Evolutionary conservation across 35 echinoderm and acorn worm species (phyloP).

Genomic region (Apostichopus japonicus): DNA sequence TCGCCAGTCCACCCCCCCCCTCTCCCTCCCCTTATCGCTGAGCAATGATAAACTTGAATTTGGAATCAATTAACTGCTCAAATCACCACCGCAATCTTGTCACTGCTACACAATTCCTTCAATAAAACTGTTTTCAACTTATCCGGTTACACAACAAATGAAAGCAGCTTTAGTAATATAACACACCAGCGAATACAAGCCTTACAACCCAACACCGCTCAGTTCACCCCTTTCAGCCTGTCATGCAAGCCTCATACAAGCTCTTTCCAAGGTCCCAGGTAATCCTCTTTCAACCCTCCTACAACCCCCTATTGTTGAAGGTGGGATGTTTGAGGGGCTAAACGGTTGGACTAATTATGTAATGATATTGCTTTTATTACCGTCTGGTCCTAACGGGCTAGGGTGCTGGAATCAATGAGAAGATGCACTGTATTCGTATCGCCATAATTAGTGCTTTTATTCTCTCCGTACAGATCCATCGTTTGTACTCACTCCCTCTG

Average conservation of each 20-base stretch:
- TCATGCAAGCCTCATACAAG: background rate
- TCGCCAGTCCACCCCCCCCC: too few relatives aligned
- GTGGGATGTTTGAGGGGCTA: conserved; percentile 49
- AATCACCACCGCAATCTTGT: too few relatives aligned
- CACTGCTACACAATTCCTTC: too few relatives aligned
- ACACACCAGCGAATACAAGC: too few relatives aligned
- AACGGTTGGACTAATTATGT: conserved; percentile 52
- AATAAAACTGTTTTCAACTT: too few relatives aligned
- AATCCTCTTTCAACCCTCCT: background rate
- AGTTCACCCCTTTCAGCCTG: background rate
- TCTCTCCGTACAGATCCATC: background rate
- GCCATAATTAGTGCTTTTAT: conserved; percentile 43
- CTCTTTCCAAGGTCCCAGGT: background rate
- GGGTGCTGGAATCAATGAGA: conserved; percentile 28
- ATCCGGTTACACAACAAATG: too few relatives aligned
- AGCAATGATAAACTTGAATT: too few relatives aligned
- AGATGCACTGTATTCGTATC: conserved; percentile 14
- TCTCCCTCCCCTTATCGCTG: too few relatives aligned
- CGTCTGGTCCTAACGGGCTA: conserved; percentile 25
- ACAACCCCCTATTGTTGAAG: conserved; percentile 47
- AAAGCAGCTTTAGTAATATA: too few relatives aligned
- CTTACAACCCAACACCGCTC: background rate
- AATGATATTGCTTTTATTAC: conserved; percentile 48
- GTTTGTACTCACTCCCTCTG: conserved; percentile 21
- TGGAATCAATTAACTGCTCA: too few relatives aligned